Evolutionary conservation across 2,113 vertebrate genomes (phyloP).

Genomic region (Calidris pygmaea): DNA sequence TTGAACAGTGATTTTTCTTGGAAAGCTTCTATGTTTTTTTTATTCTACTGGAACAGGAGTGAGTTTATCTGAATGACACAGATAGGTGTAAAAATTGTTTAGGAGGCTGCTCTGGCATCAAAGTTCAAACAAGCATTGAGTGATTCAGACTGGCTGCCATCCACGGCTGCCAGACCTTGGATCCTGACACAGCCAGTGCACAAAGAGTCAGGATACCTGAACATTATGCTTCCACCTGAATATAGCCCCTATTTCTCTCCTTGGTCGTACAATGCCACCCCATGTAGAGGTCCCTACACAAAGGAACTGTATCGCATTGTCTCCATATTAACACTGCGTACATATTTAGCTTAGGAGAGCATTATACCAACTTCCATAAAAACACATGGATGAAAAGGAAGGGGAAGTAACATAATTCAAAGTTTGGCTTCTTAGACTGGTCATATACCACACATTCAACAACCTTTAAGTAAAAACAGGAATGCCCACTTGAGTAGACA

Average conservation of each 20-base stretch:
- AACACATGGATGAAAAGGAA: neutral
- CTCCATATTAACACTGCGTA: neutral
- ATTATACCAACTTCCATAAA: neutral
- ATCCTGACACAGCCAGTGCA: neutral
- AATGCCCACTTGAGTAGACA: neutral
- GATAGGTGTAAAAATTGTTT: constrained; percentile 27
- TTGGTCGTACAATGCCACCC: neutral
- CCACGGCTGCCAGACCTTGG: neutral
- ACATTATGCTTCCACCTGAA: neutral
- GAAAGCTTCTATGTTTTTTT: constrained; percentile 7
- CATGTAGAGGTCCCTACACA: neutral
- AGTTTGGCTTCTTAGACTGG: neutral
- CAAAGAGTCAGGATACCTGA: neutral
- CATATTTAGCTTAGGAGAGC: neutral
- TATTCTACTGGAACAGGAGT: constrained; percentile 14
- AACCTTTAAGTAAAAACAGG: neutral
- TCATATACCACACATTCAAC: neutral
- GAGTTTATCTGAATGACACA: constrained; percentile 51
- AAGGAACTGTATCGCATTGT: neutral
- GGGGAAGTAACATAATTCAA: neutral
- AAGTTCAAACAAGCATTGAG: constrained; percentile 14
- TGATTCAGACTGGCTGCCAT: neutral
- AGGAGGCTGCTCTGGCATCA: neutral
- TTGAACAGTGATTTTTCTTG: constrained; percentile 46
- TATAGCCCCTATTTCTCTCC: neutral